Evolutionary conservation across 2,797 vertebrate genomes (phyloP).

Genomic region (Brotula barbata): DNA sequence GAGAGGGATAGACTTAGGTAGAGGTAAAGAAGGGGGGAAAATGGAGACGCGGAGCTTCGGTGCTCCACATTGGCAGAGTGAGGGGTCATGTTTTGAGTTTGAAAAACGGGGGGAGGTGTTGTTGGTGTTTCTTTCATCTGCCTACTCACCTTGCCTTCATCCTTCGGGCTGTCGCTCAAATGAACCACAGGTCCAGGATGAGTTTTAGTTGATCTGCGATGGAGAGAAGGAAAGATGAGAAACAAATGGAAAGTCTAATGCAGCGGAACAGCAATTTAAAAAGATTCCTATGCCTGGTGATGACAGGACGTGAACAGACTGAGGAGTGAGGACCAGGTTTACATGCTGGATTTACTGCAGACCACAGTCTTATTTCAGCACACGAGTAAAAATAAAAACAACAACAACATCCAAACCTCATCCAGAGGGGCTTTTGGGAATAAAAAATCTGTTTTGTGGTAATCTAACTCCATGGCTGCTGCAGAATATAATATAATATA

Average conservation of each 20-base stretch:
- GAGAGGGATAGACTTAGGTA: background rate
- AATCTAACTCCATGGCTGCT: no score
- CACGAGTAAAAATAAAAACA: no score
- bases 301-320: background rate
- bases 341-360: background rate
- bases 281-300: background rate
- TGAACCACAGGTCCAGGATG: constrained; percentile 98
- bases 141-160: constrained; percentile 95
- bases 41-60: background rate
- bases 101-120: constrained; percentile 11
- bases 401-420: no score
- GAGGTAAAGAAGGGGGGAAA: constrained; percentile 5
- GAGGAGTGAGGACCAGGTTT: background rate
- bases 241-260: constrained; percentile 2
- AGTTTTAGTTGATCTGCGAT: constrained; percentile 92
- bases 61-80: background rate
- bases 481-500: no score
- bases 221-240: constrained; percentile 32
- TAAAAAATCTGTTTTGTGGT: no score
- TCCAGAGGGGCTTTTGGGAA: no score
- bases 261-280: background rate
- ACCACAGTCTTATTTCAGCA: background rate
- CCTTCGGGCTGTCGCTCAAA: constrained; percentile 97
- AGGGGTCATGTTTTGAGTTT: background rate
- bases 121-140: constrained; percentile 22